Conservation (phyloP, 2,113 vertebrate species). For the Podiceps cristatus region DNA sequence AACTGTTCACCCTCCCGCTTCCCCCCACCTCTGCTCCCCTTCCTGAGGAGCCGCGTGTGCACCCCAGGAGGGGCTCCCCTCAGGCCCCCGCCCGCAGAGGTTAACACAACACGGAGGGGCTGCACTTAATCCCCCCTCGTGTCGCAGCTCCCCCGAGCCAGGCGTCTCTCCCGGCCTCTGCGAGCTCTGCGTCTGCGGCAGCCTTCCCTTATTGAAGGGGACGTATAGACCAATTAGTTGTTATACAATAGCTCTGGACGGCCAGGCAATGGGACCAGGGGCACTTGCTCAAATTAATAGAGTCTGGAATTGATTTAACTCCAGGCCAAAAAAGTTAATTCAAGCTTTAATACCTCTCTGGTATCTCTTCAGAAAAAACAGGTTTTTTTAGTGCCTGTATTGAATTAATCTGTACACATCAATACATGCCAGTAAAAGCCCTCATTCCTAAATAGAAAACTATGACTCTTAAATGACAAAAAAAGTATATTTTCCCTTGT, state of each 20-base stretch:
- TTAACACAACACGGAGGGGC: slow-evolving; percentile 31
- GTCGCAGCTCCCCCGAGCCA: not conserved
- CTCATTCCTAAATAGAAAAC: not conserved
- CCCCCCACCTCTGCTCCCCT: not conserved
- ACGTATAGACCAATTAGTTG: slow-evolving; percentile 66
- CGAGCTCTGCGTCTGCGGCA: not conserved
- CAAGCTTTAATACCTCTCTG: not conserved
- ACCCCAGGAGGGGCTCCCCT: not conserved
- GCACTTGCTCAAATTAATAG: slow-evolving; percentile 45
- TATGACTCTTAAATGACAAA: not conserved
- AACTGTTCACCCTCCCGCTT: slow-evolving; percentile 39
- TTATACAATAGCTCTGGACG: slow-evolving; percentile 64
- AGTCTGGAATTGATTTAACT: slow-evolving; percentile 59
- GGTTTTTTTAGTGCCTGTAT: not conserved
- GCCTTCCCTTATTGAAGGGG: slow-evolving; percentile 52
- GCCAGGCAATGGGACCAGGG: slow-evolving; percentile 17
- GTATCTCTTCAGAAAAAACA: not conserved
- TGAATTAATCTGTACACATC: not conserved
- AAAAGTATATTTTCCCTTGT: not conserved
- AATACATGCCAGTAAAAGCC: not conserved
- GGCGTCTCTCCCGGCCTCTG: fast-evolving
- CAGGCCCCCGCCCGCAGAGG: not conserved
- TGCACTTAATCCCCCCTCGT: not conserved
- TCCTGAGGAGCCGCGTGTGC: not conserved
- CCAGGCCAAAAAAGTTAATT: not conserved